Conservation (phyloP, 2,113 vertebrate genomes). For the rat (Rattus norvegicus) region DNA sequence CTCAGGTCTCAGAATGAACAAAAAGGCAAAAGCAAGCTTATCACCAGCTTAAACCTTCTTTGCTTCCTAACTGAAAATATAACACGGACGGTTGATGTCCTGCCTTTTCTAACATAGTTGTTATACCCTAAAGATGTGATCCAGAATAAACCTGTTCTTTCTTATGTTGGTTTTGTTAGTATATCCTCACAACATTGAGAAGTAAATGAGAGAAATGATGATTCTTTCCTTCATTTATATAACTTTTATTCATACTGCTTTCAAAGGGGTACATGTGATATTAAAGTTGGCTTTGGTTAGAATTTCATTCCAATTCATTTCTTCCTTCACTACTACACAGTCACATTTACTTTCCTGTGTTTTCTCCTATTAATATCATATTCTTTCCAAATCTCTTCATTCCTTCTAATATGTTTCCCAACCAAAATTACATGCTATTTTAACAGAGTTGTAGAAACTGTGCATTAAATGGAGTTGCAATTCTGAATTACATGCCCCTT, state of each 20-base stretch:
- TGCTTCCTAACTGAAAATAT: too few relatives aligned
- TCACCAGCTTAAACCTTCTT: not conserved
- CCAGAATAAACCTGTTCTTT: not conserved
- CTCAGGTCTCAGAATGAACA: not conserved
- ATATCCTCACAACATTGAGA: not conserved
- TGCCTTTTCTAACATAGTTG: not conserved
- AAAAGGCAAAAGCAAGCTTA: not conserved
- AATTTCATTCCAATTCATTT: not conserved
- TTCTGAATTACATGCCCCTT: not conserved
- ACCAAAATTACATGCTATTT: not conserved
- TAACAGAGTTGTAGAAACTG: not conserved
- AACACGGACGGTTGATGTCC: not conserved
- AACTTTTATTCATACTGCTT: not conserved
- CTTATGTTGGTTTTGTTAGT: not conserved
- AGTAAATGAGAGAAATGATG: not conserved
- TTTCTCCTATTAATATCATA: not conserved
- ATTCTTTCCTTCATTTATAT: not conserved
- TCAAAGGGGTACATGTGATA: not conserved
- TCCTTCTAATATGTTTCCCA: not conserved
- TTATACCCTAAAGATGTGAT: not conserved
- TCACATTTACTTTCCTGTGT: not conserved
- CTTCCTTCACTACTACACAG: not conserved
- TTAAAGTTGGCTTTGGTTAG: not conserved
- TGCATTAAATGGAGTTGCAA: not conserved
- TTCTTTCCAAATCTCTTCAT: not conserved